These are phyloP conservation scores for Polyommatus iphigenia DNA, from an alignment of 2,888 invertebrate genomes.

Conservation along the genomic window DNA sequence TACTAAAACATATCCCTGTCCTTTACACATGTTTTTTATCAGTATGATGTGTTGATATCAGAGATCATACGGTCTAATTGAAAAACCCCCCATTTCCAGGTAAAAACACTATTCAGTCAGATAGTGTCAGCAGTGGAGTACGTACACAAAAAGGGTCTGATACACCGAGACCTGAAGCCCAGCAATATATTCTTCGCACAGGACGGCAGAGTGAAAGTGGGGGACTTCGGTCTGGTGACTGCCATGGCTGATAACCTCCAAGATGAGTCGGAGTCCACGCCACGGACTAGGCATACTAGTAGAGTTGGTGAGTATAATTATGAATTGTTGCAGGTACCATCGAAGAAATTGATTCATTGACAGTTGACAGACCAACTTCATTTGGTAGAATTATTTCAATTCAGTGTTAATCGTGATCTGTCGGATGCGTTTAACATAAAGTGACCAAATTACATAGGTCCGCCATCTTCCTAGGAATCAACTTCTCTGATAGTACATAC, in stretches of 20 bases:
- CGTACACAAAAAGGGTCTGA: slow-evolving; percentile 94
- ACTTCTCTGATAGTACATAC: no score
- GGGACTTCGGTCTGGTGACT: slow-evolving; percentile 99
- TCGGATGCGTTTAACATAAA: no score
- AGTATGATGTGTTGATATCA: background rate
- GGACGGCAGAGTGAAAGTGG: slow-evolving; percentile 94
- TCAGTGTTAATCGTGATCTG: no score
- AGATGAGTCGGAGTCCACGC: slow-evolving; percentile 49
- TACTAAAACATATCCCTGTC: no score
- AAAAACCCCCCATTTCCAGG: slow-evolving; percentile 49
- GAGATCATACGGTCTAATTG: background rate
- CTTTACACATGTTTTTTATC: background rate
- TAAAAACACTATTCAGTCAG: slow-evolving; percentile 89
- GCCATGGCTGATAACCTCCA: slow-evolving; percentile 80
- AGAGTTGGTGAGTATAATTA: slow-evolving; percentile 77
- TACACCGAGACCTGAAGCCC: slow-evolving; percentile 97
- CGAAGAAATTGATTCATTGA: no score
- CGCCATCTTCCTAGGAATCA: no score
- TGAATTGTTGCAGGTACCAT: no score
- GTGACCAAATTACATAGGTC: no score
- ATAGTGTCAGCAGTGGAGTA: slow-evolving; percentile 97
- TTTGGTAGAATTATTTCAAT: no score
- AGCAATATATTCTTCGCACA: slow-evolving; percentile 89
- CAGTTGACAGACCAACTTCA: no score
- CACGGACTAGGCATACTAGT: slow-evolving; percentile 78